These are phyloP conservation scores for Poliocrania exsul DNA, from an alignment of 2,797 vertebrate genomes.

Conservation along the genomic window DNA sequence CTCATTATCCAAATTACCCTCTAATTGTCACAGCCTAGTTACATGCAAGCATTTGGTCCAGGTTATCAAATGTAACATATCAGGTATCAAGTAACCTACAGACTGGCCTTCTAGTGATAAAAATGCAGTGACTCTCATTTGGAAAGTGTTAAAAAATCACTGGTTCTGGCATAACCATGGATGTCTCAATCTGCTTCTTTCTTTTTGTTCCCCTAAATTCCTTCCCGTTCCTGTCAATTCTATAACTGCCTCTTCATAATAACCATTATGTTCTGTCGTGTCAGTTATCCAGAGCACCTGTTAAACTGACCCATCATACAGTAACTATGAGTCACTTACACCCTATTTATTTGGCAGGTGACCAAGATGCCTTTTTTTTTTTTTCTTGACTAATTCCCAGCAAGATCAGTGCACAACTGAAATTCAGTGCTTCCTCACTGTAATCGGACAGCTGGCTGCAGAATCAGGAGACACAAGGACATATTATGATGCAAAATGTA, in stretches of 20 bases:
- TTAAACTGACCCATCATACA: conserved; percentile 15
- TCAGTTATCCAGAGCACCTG: conserved; percentile 3
- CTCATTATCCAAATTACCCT: not conserved
- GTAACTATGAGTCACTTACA: conserved; percentile 19
- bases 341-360: conserved; percentile 6
- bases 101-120: not conserved
- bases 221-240: conserved; percentile 33
- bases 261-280: conserved; percentile 23
- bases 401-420: conserved; percentile 55
- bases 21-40: not conserved
- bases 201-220: not conserved
- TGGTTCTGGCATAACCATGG: not conserved
- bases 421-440: conserved; percentile 29
- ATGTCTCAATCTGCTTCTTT: conserved; percentile 30
- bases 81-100: not conserved
- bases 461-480: not conserved
- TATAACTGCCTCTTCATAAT: conserved; percentile 11
- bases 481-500: not conserved
- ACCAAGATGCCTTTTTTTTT: not conserved
- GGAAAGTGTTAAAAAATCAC: conserved; percentile 11
- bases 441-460: conserved; percentile 30
- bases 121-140: not conserved
- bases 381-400: conserved; percentile 31
- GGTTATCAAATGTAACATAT: not conserved
- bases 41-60: not conserved